Base-by-base conservation (phyloP, 2,113 vertebrate species). In the Hippocampus guttulatus region DNA sequence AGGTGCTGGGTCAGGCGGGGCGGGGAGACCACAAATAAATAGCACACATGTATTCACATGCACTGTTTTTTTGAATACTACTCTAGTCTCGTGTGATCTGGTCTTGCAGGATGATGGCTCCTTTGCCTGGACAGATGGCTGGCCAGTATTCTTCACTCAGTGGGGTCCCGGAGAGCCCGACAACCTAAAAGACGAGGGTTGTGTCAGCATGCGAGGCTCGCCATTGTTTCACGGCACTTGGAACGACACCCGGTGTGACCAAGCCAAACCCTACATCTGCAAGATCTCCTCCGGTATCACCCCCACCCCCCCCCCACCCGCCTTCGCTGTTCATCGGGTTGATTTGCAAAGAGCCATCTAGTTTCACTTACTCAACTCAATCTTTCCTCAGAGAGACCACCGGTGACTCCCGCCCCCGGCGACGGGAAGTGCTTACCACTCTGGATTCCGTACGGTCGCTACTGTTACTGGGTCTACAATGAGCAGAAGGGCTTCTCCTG, bases 131-230 rank as follows among this genome's bases (percentile, higher is more conserved):
- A 75, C 84, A 0, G 91, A 93, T 0, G 86, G 82, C 27, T 93
- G 92, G 92, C 91, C 92, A 0, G 89, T 93, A 3, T 92, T 93
- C 20, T 93, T 89, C 70, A 91, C 92, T 9, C 88, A 92, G 43
- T 93, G 92, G 92, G 92, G 92, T 21, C 92, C 91, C 0, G 92
- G 91, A 51, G 92, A 93, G 64, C 92, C 92, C 52, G 89, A 65
- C 64, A 90, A 84, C 78, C 64, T 79, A 30, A 49, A 85, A 45
- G 88, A 75, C 0, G 91, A 93, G 71, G 92, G 92, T 55, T 93
- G 92, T 4, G 92, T 93, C 40, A 90, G 87, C 52, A 92, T 93
- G 84, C 87, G 89, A 0, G 84, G 64, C 0, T 76, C 82, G 0
- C 52, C 0, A 0, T 2, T 25, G 0, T 86, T 92, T 73, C 91